Base-by-base conservation (phyloP, 1,140 invertebrate species). In the Drosophila sturtevanti region DNA sequence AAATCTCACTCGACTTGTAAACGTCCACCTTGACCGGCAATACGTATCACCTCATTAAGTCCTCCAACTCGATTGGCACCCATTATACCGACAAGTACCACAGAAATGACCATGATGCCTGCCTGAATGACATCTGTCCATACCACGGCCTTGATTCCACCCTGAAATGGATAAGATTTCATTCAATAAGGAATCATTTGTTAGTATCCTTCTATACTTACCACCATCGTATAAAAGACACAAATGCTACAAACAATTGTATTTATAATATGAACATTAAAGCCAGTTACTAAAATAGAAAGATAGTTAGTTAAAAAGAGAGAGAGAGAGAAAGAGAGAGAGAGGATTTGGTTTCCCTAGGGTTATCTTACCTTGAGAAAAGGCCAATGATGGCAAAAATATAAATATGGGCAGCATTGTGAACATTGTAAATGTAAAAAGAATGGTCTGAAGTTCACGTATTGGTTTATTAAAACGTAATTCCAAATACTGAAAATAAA, bases 121-220 rank as follows among this genome's bases (percentile, higher is more conserved):
- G 95, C 95, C 92, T 98, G 97, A 52, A 98, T 94, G 0, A 96
- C 95, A 92, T 98, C 97, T 1, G 97, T 97, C 96, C 96, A 97
- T 21, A 98, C 95, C 0, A 98, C 97, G 0, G 96, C 97, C 91
- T 97, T 97, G 72, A 98, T 93, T 1, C 96, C 97, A 68, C 96
- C 96, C 96, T 97, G 77, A 12, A 61, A 14, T 11, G 2, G 10
- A n/a, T 6, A 10, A 59, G 9, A 5, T 60, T 27, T 16, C 0
- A 35, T 27, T 38, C 2, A 10, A n/a, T 18, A 4, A 24, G 24
- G 16, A 12, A 21, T 21, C 16, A 48, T 21, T 1, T 2, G 18
- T 24, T 10, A 14, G n/a, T n/a, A 38, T 6, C 21, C 27, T 4
- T 0, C 9, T 2, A 7, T 44, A 93, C 94, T 94, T 93, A 97